phyloP scores from a whole-genome alignment of 1,140 invertebrate species.

The Calosoma granatense region DNA sequence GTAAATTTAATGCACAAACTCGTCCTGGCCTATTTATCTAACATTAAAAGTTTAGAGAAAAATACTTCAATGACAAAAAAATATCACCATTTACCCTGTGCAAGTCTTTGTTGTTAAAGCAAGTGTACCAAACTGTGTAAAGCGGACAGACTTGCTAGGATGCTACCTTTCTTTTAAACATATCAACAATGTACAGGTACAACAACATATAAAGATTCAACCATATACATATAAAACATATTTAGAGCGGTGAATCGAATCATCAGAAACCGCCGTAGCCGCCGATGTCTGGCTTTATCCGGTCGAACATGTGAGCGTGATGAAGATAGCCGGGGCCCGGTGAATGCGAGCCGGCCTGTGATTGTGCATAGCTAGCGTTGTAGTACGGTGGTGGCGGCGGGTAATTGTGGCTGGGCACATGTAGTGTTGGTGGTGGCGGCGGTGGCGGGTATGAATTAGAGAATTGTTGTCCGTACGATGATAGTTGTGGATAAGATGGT shows the following conservation, averaged over 20 bases:
- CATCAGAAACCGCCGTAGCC: constrained; percentile 45
- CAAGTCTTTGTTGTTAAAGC: constrained; percentile 37
- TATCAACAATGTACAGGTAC: constrained; percentile 34
- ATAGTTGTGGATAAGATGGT: constrained; percentile 29
- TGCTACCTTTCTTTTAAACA: constrained; percentile 31
- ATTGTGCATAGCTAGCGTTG: not conserved
- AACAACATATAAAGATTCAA: constrained; percentile 26
- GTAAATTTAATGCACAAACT: not conserved
- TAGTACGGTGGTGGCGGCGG: constrained; percentile 38
- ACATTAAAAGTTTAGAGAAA: constrained; percentile 37
- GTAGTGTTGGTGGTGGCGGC: constrained; percentile 31
- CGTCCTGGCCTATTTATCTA: constrained; percentile 29
- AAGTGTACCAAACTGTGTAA: constrained; percentile 34
- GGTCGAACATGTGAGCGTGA: constrained; percentile 30
- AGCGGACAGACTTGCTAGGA: constrained; percentile 37
- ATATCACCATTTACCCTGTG: constrained; percentile 40
- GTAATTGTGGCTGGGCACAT: constrained; percentile 44
- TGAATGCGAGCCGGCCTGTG: not conserved
- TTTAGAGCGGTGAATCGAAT: no score
- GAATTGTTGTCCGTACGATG: constrained; percentile 31
- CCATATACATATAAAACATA: not conserved
- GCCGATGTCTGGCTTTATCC: constrained; percentile 38
- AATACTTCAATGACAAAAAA: constrained; percentile 37
- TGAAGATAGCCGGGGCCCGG: not conserved
- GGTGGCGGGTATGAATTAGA: constrained; percentile 14